A percentile compares a stretch with the other conserved stretches of the same genome.
Evolutionary conservation across 2,113 vertebrate species (phyloP).

Genomic region (Lonchura striata): DNA sequence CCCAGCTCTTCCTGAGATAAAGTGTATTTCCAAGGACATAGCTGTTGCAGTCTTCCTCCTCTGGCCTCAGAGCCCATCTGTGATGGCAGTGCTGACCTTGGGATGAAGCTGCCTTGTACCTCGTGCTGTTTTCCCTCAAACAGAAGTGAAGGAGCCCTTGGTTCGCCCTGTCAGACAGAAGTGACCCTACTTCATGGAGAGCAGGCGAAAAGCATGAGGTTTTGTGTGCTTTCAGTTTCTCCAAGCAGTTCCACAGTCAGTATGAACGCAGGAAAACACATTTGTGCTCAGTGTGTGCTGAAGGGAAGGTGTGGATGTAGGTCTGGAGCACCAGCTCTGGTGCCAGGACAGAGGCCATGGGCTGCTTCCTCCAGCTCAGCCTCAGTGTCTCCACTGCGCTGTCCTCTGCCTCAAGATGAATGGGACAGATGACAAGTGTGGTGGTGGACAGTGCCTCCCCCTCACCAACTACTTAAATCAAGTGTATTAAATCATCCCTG

Average conservation of each 20-base stretch:
- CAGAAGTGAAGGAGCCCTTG: not conserved
- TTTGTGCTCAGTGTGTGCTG: accelerated
- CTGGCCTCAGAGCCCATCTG: not conserved
- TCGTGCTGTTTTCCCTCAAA: not conserved
- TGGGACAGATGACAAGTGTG: not conserved
- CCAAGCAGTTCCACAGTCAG: not conserved
- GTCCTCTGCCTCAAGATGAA: not conserved
- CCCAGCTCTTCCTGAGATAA: not conserved
- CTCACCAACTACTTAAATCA: accelerated
- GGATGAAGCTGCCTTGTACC: not conserved
- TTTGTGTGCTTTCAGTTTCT: not conserved
- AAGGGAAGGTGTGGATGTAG: not conserved
- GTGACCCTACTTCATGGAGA: not conserved
- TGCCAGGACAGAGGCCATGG: not conserved
- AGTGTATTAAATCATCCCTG: not conserved
- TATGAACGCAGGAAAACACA: not conserved
- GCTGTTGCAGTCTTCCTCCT: not conserved
- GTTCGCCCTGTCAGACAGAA: not conserved
- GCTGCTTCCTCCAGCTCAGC: not conserved
- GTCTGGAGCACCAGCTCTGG: not conserved
- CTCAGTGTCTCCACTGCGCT: not conserved
- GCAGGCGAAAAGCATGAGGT: not conserved
- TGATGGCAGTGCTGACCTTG: not conserved
- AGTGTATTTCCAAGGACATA: not conserved
- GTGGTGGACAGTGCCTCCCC: accelerated